Conservation (phyloP, 2,113 vertebrate genomes). For the Malurus alboscapulatus region DNA sequence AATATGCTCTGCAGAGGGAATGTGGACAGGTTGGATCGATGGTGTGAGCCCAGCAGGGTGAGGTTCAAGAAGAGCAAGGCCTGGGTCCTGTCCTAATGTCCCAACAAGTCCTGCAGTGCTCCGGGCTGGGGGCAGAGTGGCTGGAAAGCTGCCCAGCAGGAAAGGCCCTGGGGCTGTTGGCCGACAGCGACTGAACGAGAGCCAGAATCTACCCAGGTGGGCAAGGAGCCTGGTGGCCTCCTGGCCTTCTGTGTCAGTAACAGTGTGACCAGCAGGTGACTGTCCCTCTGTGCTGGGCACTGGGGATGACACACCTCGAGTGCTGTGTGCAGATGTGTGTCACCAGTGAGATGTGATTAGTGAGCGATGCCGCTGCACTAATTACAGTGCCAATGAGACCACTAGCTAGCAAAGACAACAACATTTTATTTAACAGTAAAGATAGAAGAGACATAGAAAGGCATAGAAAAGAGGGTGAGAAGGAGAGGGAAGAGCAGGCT, state of each 20-base stretch:
- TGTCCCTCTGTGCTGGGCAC: neutral
- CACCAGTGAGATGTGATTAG: accelerated
- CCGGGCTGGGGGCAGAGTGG: neutral
- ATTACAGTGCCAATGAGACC: accelerated
- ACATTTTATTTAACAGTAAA: neutral
- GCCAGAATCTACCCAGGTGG: accelerated
- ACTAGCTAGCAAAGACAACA: neutral
- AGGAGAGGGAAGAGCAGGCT: neutral
- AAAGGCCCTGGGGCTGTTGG: accelerated
- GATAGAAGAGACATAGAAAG: neutral
- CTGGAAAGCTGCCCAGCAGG: accelerated
- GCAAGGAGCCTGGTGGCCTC: accelerated
- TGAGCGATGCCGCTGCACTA: accelerated
- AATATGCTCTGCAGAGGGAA: accelerated
- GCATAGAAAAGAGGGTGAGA: neutral
- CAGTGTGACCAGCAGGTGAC: neutral
- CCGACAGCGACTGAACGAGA: accelerated
- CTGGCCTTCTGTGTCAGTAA: neutral
- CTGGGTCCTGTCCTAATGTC: accelerated
- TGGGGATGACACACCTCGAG: accelerated
- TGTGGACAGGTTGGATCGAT: accelerated
- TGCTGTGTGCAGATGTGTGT: neutral
- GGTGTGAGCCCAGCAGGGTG: accelerated
- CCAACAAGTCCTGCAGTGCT: accelerated
- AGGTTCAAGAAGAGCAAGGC: accelerated